Percentiles rank a stretch among this genome's conserved stretches.
phyloP scores from a whole-genome alignment of 1,140 invertebrate genomes.

The Listronotus oregonensis region DNA sequence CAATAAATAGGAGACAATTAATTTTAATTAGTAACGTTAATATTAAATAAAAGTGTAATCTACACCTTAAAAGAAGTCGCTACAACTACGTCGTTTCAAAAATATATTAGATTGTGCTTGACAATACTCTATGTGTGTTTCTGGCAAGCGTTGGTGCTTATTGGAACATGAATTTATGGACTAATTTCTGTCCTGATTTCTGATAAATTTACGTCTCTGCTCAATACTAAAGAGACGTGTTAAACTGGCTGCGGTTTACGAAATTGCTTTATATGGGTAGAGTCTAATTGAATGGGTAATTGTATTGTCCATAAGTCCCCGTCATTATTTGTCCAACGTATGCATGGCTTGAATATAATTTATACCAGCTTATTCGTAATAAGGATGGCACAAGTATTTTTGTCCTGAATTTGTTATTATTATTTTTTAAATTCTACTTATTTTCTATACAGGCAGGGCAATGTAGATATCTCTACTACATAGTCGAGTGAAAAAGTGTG shows the following conservation, averaged over 20 bases:
- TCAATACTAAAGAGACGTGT: constrained; percentile 27
- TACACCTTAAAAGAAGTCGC: neutral
- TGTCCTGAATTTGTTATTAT: too few relatives aligned
- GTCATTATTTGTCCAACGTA: constrained; percentile 28
- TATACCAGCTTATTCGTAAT: neutral
- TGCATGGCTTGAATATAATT: constrained; percentile 25
- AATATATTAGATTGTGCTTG: constrained; percentile 13
- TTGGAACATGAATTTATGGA: constrained; percentile 15
- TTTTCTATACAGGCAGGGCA: too few relatives aligned
- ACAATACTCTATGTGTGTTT: constrained; percentile 8
- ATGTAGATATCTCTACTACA: too few relatives aligned
- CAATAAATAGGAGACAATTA: too few relatives aligned
- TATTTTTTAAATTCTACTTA: too few relatives aligned
- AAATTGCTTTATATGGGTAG: constrained; percentile 28
- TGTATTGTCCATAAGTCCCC: constrained; percentile 24
- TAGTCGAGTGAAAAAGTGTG: too few relatives aligned
- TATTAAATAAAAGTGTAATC: too few relatives aligned
- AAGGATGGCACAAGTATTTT: too few relatives aligned
- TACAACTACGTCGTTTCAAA: constrained; percentile 10
- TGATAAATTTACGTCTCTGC: constrained; percentile 16
- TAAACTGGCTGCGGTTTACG: constrained; percentile 19
- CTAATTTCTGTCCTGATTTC: constrained; percentile 16
- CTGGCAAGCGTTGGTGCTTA: constrained; percentile 4
- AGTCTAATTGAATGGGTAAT: constrained; percentile 30
- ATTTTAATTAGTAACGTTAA: too few relatives aligned